Percentiles rank a stretch among this genome's conserved stretches.
These are phyloP conservation scores for Salvelinus fontinalis DNA, from an alignment of 2,113 vertebrate species.

Conservation along the genomic window DNA sequence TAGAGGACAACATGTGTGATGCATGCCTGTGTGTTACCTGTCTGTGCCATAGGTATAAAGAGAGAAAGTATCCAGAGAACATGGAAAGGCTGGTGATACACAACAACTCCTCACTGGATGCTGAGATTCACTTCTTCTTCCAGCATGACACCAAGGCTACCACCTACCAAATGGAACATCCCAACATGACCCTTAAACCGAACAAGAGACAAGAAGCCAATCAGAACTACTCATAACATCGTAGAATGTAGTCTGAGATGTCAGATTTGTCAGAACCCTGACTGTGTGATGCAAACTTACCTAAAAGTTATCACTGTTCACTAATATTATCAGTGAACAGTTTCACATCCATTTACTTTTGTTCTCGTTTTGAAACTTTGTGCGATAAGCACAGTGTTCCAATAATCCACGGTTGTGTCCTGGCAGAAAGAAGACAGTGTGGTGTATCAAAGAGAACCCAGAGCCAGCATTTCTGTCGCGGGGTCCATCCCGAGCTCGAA, in stretches of 20 bases:
- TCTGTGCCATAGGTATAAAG: constrained; percentile 79
- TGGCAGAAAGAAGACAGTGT: constrained; percentile 83
- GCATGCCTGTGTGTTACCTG: constrained; percentile 6
- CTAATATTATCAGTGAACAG: too few relatives aligned
- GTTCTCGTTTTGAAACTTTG: too few relatives aligned
- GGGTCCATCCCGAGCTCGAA: constrained; percentile 81
- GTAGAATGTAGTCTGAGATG: too few relatives aligned
- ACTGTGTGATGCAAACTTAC: too few relatives aligned
- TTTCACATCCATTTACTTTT: too few relatives aligned
- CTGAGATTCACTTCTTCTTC: constrained; percentile 80
- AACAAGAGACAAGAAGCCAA: constrained; percentile 79
- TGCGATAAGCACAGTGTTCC: neutral
- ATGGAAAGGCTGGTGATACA: constrained; percentile 79
- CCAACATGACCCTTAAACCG: constrained; percentile 79
- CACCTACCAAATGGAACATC: constrained; percentile 85
- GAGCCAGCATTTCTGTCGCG: constrained; percentile 81
- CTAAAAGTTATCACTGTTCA: too few relatives aligned
- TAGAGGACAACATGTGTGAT: constrained; percentile 16
- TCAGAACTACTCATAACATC: neutral
- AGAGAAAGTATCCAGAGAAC: constrained; percentile 76
- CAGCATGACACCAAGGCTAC: constrained; percentile 74
- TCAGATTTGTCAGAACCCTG: too few relatives aligned
- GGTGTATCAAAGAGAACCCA: constrained; percentile 84
- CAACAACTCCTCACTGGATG: constrained; percentile 75
- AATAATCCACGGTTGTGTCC: neutral